Base-by-base conservation (phyloP, 2,888 invertebrate species). In the Nomada ferruginata region DNA sequence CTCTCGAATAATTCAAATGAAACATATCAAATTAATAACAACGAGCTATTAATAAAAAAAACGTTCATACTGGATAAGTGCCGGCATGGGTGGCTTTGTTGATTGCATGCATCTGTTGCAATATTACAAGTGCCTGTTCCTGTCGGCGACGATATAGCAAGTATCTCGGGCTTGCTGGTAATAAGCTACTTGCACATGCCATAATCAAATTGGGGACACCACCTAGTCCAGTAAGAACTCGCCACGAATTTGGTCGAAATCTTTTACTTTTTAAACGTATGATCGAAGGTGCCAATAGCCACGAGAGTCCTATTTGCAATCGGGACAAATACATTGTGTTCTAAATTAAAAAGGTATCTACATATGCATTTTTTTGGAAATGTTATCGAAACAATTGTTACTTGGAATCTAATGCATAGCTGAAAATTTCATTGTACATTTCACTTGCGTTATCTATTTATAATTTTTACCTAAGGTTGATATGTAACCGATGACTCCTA, bases 21-120 rank as follows among this genome's bases (percentile, higher is more conserved):
- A 11, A 2, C 0, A 11, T n/a, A 65, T 29, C 7, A 2, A 64
- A 26, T 9, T 13, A 18, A 50, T 15, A 26, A 50, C 15, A 15
- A 26, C 42, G 18, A 26, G 13, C 7, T 57, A 52, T 18, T 29
- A 29, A 69, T 36, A 29, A 10, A 23, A 44, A 23, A 20, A 23
- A 53, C 55, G 23, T 50, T 59, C 69, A 18, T 89, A 94, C 94
- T 72, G 92, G 89, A 85, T 93, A 94, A 63, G 93, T 92, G 71
- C 94, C 93, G 26, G 92, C 91, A 82, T 94, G 94, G 82, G 91
- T 93, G 2, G 94, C 94, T 85, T 92, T 94, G 85, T 95, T 95
- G 63, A 94, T 93, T 18, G 94, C 94, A 85, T 93, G 94, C 42
- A 94, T 94, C 80, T 94, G 93, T 82, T 93, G 94, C 3, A 95